Evolutionary conservation across 1,140 invertebrate species (phyloP), one percentile per base, ranked within the genome.

Genomic region (Wasmannia auropunctata): DNA sequence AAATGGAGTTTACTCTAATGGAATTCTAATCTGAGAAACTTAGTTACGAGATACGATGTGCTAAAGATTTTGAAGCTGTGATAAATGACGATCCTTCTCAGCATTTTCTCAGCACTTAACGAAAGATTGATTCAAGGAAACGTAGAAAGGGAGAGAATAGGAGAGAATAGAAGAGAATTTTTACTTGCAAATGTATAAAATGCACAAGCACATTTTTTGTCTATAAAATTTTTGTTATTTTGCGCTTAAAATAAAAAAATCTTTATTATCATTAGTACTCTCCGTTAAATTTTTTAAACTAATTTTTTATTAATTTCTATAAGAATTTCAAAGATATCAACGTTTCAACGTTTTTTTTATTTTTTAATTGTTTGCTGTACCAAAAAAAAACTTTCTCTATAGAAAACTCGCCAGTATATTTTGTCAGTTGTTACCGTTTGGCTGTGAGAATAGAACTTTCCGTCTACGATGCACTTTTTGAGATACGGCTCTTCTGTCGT

Each of bases 391-490:
- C 34, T 49, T 16, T 34, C 56, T 43, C 28, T 40, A 56, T 43
- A 3, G 25, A 6, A 10, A 31, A 43, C n/a, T 63, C 14, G 14
- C 2, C 31, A 4, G 25, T 77, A 40, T n/a, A 34, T 70, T 43
- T 58, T 25, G 54, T 81, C 51, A 25, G 6, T 40, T 6, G n/a
- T 72, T 83, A 94, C 94, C 84, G 91, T 93, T 81, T 94, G 91
- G 67, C 93, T 92, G 75, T 94, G 93, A 3, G 93, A 90, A 88
- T 94, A 94, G 28, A 88, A 84, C 28, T 92, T 93, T 19, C 91
- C 93, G 3, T 93, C 88, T 72, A 93, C 91, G 37, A 92, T 86
- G 88, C 94, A 95, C 76, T 93, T 94, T 80, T 93, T 94, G 28
- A 87, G 79, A 31, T 90, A 91, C 1, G 94, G 80, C 51, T 93